Evolutionary conservation across 2,797 vertebrate genomes (phyloP), one percentile per base, ranked within the genome.

Genomic region (Arnoldichthys spilopterus): DNA sequence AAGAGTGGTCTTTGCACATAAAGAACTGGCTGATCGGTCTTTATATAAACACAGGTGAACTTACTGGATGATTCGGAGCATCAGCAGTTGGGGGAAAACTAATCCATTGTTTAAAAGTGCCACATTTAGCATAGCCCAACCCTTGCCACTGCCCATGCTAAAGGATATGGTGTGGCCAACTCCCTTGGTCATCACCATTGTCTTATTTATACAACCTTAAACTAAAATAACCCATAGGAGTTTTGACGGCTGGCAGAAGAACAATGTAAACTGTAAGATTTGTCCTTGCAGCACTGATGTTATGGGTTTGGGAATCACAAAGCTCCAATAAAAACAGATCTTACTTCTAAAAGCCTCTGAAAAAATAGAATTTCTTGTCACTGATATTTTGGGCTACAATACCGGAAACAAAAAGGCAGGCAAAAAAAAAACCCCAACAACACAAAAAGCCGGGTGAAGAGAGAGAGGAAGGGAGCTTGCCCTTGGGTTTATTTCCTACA

Each of bases 401-500:
- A 40, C 11, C 5, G n/a, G 20, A 64, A 64, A 63, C 59, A 34
- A 20, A 63, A 2, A 1, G 26, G 1, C 28, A 64, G 9, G 13
- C 7, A 61, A 43, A 26, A 8, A 43, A 11, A 13, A 7, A 45
- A 32, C 8, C 1, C 32, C 37, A 74, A 18, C 24, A 12, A 58
- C 0, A 40, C 16, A 61, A 61, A 53, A 34, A 5, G 20, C 49
- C 18, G 53, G 20, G 66, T 67, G 24, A 22, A 34, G 22, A 68
- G 34, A 58, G 24, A 74, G 62, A 84, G 66, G 45, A 71, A 78
- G 59, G 75, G 34, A 72, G 16, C 51, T 76, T 16, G 69, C 51
- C 70, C 77, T 74, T 53, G 43, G 71, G 53, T 81, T 80, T 73
- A 73, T 64, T 78, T 81, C 79, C 73, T 81, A 76, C 76, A 85